A percentile compares a stretch with the other conserved stretches of the same genome.
Conservation (phyloP, 2,113 vertebrate species). For the Pygoscelis adeliae region DNA sequence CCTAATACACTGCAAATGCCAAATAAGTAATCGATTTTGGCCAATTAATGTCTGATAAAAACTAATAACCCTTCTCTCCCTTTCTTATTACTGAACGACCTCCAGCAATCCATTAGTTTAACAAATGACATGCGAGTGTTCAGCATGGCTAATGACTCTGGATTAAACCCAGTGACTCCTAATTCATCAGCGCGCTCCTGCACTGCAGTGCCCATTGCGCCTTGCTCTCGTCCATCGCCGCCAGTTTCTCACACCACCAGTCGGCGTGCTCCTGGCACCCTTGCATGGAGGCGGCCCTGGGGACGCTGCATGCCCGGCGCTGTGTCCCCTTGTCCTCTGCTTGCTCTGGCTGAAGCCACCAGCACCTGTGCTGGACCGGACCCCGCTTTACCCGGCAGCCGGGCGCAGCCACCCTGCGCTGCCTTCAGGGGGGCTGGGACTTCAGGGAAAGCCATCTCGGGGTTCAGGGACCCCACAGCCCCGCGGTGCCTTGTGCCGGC, state of each 20-base stretch:
- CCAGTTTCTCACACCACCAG: accelerated
- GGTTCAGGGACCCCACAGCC: neutral
- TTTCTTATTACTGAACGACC: constrained; percentile 52
- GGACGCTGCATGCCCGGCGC: accelerated
- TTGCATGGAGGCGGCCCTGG: accelerated
- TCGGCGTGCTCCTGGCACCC: neutral
- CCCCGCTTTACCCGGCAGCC: neutral
- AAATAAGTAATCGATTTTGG: constrained; percentile 32
- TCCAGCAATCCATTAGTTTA: constrained; percentile 61
- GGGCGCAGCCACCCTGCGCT: neutral
- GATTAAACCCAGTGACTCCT: neutral
- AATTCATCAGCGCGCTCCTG: neutral
- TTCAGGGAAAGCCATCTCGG: neutral
- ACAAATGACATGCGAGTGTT: neutral
- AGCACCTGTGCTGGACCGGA: accelerated
- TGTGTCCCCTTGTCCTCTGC: accelerated
- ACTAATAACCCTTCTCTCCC: constrained; percentile 43
- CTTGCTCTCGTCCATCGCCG: neutral
- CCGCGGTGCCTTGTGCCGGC: accelerated
- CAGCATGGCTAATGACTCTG: constrained; percentile 35
- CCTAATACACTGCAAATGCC: neutral
- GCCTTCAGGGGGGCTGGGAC: neutral
- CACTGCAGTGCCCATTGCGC: neutral
- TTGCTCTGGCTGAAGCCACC: accelerated
- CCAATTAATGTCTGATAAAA: constrained; percentile 62